Percentiles rank a stretch among this genome's conserved stretches.
Evolutionary conservation across 2,797 vertebrate genomes (phyloP).

Genomic region (Silurus aristotelis): DNA sequence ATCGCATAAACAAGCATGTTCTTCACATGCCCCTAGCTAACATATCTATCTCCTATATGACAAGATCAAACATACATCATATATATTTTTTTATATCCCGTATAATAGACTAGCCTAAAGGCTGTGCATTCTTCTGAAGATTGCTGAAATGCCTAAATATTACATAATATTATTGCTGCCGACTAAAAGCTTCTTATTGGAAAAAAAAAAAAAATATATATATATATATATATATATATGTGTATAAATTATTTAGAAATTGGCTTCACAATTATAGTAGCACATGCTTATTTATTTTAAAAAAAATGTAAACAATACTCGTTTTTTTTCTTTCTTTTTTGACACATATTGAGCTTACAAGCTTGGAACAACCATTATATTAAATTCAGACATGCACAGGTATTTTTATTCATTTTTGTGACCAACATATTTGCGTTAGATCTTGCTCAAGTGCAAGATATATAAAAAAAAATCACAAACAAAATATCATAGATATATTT

Average conservation of each 20-base stretch:
- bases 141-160: neutral
- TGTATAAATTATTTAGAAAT: no score
- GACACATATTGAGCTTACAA: no score
- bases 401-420: neutral
- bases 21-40: neutral
- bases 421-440: constrained; percentile 1
- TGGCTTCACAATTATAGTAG: no score
- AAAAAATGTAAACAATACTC: no score
- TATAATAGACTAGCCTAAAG: neutral
- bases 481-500: no score
- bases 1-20: constrained; percentile 60
- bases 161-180: neutral
- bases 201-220: accelerated
- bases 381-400: no score
- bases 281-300: no score
- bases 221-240: no score
- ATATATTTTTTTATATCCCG: no score
- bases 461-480: no score
- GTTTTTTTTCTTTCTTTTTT: no score
- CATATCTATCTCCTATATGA: neutral
- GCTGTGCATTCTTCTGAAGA: neutral
- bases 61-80: neutral
- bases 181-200: neutral
- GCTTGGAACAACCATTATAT: no score
- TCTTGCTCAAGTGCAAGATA: neutral